Base-by-base conservation (phyloP, 2,113 vertebrate genomes). In the Ondatra zibethicus region DNA sequence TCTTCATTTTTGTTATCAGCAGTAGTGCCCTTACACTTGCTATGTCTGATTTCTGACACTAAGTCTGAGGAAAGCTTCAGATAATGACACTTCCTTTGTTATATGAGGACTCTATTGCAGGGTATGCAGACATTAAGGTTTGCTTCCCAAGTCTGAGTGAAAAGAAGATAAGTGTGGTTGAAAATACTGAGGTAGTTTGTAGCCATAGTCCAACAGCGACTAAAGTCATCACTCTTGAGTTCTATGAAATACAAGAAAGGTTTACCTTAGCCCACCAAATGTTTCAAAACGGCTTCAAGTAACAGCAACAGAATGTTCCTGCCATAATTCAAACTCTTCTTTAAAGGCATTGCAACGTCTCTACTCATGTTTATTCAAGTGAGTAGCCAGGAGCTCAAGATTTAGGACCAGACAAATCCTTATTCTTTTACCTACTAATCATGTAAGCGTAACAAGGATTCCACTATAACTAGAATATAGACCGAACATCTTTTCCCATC, bases 1-100 rank as follows among this genome's bases (percentile, higher is more conserved):
- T 87, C 94, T 97, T 97, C 97, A 87, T 94, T 87, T 96, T 96
- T 97, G 68, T 97, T 94, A 80, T 96, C 93, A 91, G 65, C 91
- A 76, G 70, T 88, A 75, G 36, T 84, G 31, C 47, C 70, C 5
- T 50, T 29, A 87, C 68, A 70, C 50, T 95, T 82, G 16, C 25
- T 31, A 19, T 81, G 45, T 84, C 92, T 97, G 78, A 92, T 81
- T 93, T 95, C 96, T 21, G 92, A 85, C 50, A 77, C 77, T 47
- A 95, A 5, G 36, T 93, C 95, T 94, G 33, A 19, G 16, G 93
- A 29, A 2, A 42, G 29, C 42, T 73, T 68, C 16, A 78, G 17
- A 25, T 42, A 39, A 39, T 87, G 42, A 52, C 52, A 72, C 23
- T 12, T 3, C 52, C 17, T 10, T 82, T 39, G 2, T 61, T 23